These are phyloP conservation scores for Palaemon carinicauda DNA, from an alignment of 1,140 invertebrate genomes.

Conservation along the genomic window DNA sequence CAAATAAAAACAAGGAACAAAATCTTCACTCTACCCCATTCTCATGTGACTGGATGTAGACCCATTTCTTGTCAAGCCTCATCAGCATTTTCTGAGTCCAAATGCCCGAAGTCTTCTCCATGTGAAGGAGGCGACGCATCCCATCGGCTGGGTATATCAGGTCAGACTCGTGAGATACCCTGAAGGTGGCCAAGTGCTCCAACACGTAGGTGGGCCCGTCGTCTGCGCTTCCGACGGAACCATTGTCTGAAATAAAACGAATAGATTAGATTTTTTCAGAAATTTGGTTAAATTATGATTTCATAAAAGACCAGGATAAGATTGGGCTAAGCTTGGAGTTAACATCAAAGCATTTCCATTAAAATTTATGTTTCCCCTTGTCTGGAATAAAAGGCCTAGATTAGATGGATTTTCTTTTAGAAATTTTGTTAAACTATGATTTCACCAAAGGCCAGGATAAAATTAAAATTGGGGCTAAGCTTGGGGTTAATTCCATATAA, in stretches of 20 bases:
- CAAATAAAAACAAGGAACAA: not conserved
- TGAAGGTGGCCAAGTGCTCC: conserved; percentile 98
- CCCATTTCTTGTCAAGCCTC: conserved; percentile 84
- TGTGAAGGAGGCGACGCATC: conserved; percentile 90
- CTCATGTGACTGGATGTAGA: conserved; percentile 95
- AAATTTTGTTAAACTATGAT: too few relatives aligned
- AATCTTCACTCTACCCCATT: conserved; percentile 85
- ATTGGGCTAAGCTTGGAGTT: too few relatives aligned
- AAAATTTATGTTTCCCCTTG: too few relatives aligned
- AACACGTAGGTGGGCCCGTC: conserved; percentile 84
- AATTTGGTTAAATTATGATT: too few relatives aligned
- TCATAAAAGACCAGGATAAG: too few relatives aligned
- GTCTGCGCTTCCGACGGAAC: conserved; percentile 63
- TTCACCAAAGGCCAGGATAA: too few relatives aligned
- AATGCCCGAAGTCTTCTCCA: conserved; percentile 97
- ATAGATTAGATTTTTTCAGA: not conserved
- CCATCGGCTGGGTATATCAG: conserved; percentile 91
- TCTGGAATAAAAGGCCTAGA: too few relatives aligned
- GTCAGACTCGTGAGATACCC: conserved; percentile 86
- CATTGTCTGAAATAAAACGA: conserved; percentile 40
- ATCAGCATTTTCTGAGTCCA: conserved; percentile 99
- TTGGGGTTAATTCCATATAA: too few relatives aligned
- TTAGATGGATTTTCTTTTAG: too few relatives aligned
- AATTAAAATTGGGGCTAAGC: too few relatives aligned
- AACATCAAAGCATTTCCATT: too few relatives aligned